phyloP scores from a whole-genome alignment of 2,797 vertebrate genomes.

The Adelosebastes latens region DNA sequence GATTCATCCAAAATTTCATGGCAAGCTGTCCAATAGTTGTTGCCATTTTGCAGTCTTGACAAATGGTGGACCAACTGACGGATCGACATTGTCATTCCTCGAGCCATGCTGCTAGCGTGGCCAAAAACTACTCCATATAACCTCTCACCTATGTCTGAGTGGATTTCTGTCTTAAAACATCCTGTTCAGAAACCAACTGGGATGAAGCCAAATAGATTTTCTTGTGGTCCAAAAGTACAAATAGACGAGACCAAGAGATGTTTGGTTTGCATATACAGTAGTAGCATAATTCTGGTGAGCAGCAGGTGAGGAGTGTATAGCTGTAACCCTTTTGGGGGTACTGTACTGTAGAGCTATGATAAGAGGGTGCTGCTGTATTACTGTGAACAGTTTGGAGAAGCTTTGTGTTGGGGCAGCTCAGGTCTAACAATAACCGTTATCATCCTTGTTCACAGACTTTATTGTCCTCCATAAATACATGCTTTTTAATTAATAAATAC shows the following conservation, averaged over 20 bases:
- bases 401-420: background rate
- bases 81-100: too few species aligned
- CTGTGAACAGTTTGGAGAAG: background rate
- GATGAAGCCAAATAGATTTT: background rate
- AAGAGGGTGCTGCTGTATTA: background rate
- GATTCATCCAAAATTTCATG: background rate
- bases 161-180: background rate
- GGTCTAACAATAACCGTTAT: background rate
- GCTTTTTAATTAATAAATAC: background rate
- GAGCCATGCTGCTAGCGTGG: too few species aligned
- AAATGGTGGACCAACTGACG: too few species aligned
- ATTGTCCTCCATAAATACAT: background rate
- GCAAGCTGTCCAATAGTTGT: background rate
- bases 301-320: background rate
- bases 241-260: background rate
- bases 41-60: too few species aligned
- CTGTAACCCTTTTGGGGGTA: background rate
- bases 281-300: background rate
- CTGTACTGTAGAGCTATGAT: background rate
- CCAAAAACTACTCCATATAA: too few species aligned
- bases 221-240: background rate
- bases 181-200: background rate
- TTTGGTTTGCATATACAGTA: background rate
- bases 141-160: background rate
- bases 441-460: background rate